phyloP scores from a whole-genome alignment of 2,888 invertebrate species.

The Apodemia hepburni region DNA sequence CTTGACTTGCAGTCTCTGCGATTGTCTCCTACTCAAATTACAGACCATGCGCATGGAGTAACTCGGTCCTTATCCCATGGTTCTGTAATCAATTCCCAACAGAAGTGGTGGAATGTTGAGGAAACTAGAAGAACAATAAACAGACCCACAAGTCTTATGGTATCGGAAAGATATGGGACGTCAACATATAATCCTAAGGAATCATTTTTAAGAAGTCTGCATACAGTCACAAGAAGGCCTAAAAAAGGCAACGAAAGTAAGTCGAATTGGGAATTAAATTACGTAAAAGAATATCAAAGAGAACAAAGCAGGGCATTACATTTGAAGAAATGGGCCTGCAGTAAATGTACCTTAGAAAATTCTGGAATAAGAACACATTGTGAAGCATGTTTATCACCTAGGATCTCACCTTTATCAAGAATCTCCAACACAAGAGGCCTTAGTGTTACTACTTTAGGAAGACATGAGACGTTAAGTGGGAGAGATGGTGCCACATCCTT shows the following conservation, averaged over 20 bases:
- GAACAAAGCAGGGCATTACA: constrained; percentile 65
- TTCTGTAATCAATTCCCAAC: constrained; percentile 78
- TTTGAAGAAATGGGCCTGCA: constrained; percentile 84
- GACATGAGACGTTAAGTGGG: constrained; percentile 56
- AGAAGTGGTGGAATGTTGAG: constrained; percentile 75
- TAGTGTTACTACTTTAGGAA: constrained; percentile 67
- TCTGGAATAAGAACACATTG: constrained; percentile 83
- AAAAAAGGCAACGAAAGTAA: constrained; percentile 68
- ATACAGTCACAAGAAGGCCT: constrained; percentile 69
- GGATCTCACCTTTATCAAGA: constrained; percentile 61
- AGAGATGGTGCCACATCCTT: constrained; percentile 66
- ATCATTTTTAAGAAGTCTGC: constrained; percentile 64
- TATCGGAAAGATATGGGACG: constrained; percentile 71
- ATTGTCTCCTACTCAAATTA: constrained; percentile 60
- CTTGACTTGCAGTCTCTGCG: constrained; percentile 61
- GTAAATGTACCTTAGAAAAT: constrained; percentile 88
- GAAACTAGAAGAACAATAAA: constrained; percentile 66
- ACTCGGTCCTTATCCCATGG: constrained; percentile 84
- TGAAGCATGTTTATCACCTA: constrained; percentile 87
- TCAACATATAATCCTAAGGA: constrained; percentile 57
- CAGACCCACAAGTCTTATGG: constrained; percentile 80
- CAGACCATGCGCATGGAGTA: constrained; percentile 66
- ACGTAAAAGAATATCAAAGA: constrained; percentile 68
- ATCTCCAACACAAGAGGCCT: constrained; percentile 64
- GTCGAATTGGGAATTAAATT: constrained; percentile 73